phyloP scores from a whole-genome alignment of 2,888 invertebrate genomes.

The Microctonus hyperodae region DNA sequence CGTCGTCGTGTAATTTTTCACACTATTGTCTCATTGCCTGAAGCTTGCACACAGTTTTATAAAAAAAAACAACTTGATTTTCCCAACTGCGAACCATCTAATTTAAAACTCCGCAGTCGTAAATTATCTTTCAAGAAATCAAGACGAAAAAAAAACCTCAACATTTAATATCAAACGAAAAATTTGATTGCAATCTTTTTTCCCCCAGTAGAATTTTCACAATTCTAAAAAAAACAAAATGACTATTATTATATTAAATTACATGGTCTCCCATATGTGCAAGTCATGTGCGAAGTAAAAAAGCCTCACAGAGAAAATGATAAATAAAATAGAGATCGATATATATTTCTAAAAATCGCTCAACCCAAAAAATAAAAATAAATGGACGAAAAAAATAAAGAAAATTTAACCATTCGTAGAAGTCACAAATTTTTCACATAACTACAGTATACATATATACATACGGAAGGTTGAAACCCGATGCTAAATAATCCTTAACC shows the following conservation, averaged over 20 bases:
- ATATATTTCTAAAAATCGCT: background rate
- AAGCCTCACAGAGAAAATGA: background rate
- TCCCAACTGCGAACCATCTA: background rate
- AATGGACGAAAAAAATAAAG: background rate
- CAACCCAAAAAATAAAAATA: too few relatives aligned
- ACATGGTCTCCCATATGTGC: too few relatives aligned
- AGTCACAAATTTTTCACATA: constrained; percentile 13
- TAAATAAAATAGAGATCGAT: background rate
- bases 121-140: too few relatives aligned
- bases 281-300: background rate
- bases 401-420: background rate
- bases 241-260: too few relatives aligned
- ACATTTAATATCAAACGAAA: background rate
- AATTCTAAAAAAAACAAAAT: background rate
- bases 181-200: background rate
- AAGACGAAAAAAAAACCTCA: background rate
- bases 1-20: background rate
- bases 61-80: background rate
- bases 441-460: too few relatives aligned
- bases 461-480: constrained; percentile 7
- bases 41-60: background rate
- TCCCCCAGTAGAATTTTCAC: background rate
- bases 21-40: constrained; percentile 2
- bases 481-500: background rate
- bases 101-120: too few relatives aligned